Evolutionary conservation across 2,888 invertebrate genomes (phyloP), one percentile per base, ranked within the genome.

Genomic region (Drosophila mulleri): DNA sequence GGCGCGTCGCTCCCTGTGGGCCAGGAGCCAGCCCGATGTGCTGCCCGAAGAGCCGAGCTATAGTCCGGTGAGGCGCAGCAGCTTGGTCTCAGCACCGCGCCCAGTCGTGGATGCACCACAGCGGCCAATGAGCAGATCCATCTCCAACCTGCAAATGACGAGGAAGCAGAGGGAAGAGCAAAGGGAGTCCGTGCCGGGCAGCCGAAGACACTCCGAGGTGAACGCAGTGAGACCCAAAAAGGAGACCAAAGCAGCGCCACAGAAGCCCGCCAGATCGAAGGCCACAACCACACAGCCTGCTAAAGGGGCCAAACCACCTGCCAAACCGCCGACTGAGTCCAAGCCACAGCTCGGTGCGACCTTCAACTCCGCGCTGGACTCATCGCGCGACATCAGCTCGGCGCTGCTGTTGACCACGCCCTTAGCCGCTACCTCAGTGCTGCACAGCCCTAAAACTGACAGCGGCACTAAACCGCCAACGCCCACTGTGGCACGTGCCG

Each of bases 11-110:
- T 59, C 88, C 1, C 63, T 75, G 0, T 88, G 83, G 82, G 77
- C 71, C 9, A 67, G 75, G 14, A 78, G 64, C 18, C 72, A 79
- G 44, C 81, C 78, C 4, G 70, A 67, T 1, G 78, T 71, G 11
- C 11, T 83, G 64, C 62, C 59, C 6, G 76, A 74, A 29, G 83
- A 87, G 41, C 80, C 78, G 1, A 45, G 75, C 16, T 67, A 48
- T 35, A 70, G 39, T 50, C 65, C 78, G 9, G 47, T 54, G 0
- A 52, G 79, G 0, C 54, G 78, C 11, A 63, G 72, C 50, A 78
- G 78, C 60, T 54, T 78, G 54, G 64, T 54, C 12, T 18, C 50
- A 0, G 78, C 57, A 11, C 6, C 39, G 37, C 60, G 63, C 9
- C 18, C 45, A 2, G 35, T 12, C 2, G 47, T 16, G 8, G 72